These are phyloP conservation scores for Chelonoidis abingdonii DNA, from an alignment of 2,113 vertebrate genomes.

Conservation along the genomic window DNA sequence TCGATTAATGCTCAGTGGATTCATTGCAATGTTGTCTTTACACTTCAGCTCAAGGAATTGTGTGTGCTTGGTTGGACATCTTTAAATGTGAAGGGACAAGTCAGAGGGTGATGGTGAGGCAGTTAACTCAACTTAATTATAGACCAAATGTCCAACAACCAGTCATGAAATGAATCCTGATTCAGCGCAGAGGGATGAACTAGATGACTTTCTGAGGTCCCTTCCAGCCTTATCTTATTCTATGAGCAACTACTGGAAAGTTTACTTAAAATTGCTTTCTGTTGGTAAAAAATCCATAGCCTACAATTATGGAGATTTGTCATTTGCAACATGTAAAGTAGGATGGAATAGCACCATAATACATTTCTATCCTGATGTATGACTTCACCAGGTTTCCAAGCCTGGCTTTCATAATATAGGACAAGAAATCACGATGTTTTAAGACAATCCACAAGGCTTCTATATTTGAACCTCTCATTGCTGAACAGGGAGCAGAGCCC, in stretches of 20 bases:
- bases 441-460: background rate
- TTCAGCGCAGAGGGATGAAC: background rate
- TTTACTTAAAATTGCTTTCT: background rate
- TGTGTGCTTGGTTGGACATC: fast-evolving
- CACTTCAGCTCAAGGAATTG: background rate
- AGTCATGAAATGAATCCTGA: background rate
- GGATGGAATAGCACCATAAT: slow-evolving; percentile 32
- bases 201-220: background rate
- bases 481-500: slow-evolving; percentile 4
- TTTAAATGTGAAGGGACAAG: background rate
- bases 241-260: slow-evolving; percentile 44
- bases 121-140: background rate
- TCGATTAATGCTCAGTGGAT: background rate
- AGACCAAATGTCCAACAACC: background rate
- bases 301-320: background rate
- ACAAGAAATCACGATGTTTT: background rate
- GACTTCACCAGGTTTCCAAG: slow-evolving; percentile 29
- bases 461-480: slow-evolving; percentile 3
- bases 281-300: slow-evolving; percentile 27
- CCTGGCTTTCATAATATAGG: background rate
- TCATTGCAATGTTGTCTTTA: background rate
- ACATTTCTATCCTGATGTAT: background rate
- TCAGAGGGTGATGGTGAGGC: fast-evolving
- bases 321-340: slow-evolving; percentile 42
- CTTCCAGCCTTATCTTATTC: background rate